These are phyloP conservation scores for Mallotus villosus DNA, from an alignment of 2,797 vertebrate genomes.

Conservation along the genomic window DNA sequence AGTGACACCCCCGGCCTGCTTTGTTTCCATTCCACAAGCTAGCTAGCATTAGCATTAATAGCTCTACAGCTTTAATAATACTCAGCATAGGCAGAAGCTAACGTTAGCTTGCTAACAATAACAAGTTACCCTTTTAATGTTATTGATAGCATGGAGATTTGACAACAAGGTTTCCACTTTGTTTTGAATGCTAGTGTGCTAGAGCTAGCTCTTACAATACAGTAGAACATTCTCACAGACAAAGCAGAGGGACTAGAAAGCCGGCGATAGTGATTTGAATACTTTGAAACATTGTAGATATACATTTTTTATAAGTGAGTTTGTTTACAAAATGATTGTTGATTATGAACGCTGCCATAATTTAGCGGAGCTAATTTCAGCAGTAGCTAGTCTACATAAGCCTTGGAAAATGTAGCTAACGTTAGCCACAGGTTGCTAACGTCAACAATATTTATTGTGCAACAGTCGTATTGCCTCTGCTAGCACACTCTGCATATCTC, in stretches of 20 bases:
- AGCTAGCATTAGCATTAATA: neutral
- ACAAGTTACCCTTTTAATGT: neutral
- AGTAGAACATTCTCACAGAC: neutral
- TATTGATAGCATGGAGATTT: neutral
- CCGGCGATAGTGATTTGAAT: no score
- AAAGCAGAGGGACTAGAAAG: neutral
- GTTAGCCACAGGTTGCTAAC: no score
- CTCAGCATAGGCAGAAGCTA: neutral
- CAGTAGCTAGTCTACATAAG: neutral
- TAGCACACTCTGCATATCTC: no score
- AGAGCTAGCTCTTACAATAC: no score
- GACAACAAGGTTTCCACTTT: neutral
- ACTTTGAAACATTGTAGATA: neutral
- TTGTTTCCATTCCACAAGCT: conserved; percentile 42
- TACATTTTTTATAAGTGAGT: neutral
- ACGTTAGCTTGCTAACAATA: neutral
- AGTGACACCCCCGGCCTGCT: conserved; percentile 57
- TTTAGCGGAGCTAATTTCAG: neutral
- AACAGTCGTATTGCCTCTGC: no score
- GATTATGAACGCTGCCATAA: no score
- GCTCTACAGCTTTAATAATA: neutral
- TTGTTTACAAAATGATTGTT: no score
- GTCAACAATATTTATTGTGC: no score
- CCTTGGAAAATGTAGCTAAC: neutral
- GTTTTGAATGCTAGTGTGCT: neutral